These are phyloP conservation scores for Ametastegia equiseti DNA, from an alignment of 2,888 invertebrate species.

Conservation along the genomic window DNA sequence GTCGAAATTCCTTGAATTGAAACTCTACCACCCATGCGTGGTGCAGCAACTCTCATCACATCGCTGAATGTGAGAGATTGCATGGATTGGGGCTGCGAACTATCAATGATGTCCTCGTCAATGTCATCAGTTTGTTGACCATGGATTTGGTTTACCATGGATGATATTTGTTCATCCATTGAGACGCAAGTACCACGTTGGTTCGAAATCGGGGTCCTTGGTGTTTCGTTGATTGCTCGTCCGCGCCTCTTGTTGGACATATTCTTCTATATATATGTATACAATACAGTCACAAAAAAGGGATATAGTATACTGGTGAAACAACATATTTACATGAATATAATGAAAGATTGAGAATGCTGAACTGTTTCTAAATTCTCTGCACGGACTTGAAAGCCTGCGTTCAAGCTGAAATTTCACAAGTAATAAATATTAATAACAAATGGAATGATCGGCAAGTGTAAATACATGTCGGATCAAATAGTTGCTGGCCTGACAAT, in stretches of 20 bases:
- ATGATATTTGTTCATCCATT: neutral
- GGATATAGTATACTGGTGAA: neutral
- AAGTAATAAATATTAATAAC: neutral
- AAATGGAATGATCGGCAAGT: neutral
- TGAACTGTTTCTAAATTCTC: neutral
- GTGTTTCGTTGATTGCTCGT: neutral
- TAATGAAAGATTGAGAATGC: neutral
- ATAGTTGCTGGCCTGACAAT: neutral
- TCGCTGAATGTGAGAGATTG: neutral
- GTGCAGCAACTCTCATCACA: neutral
- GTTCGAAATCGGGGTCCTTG: neutral
- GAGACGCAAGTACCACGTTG: neutral
- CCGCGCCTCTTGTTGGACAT: neutral
- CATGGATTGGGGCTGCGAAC: neutral
- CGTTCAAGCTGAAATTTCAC: neutral
- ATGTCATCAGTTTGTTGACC: too few species aligned
- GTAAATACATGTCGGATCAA: neutral
- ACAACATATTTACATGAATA: neutral
- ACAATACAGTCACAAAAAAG: too few species aligned
- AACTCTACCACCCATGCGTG: neutral
- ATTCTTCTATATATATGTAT: too few species aligned
- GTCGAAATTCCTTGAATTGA: neutral
- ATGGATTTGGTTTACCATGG: neutral
- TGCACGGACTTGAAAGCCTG: neutral
- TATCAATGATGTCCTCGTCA: neutral